These are phyloP conservation scores for Tauraco erythrolophus DNA, from an alignment of 2,113 vertebrate genomes.

Conservation along the genomic window DNA sequence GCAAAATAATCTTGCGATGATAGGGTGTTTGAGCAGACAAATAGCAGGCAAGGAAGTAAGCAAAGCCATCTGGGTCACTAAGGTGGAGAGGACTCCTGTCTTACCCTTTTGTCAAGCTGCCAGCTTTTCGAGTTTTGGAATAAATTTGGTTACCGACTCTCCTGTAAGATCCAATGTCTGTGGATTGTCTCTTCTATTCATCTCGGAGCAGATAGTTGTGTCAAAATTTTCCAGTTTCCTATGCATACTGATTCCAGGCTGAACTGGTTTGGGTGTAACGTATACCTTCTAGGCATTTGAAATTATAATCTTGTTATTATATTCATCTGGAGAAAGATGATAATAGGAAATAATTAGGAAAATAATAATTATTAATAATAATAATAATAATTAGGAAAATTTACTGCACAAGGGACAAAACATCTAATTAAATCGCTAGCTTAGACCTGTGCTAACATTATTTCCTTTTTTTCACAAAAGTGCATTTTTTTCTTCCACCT, in stretches of 20 bases:
- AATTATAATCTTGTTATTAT: background rate
- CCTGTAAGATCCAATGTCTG: background rate
- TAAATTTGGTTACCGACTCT: background rate
- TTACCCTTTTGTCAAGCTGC: background rate
- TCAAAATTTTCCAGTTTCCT: background rate
- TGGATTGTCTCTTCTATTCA: background rate
- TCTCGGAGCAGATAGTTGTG: rapidly evolving
- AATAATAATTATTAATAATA: too few relatives aligned
- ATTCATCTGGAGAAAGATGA: background rate
- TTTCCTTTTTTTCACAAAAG: background rate
- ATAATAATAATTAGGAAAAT: background rate
- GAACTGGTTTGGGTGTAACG: background rate
- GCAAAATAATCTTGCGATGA: background rate
- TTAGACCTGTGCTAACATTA: background rate
- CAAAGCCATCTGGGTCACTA: background rate
- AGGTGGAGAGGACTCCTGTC: background rate
- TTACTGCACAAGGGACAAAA: background rate
- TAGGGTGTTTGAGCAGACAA: background rate
- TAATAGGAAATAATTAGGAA: background rate
- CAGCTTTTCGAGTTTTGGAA: background rate
- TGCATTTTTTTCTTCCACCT: rapidly evolving
- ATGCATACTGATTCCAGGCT: background rate
- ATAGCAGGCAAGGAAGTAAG: background rate
- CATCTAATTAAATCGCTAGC: background rate
- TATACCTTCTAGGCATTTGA: background rate